Percentiles rank a stretch among this genome's conserved stretches.
These are phyloP conservation scores for Embiotoca jacksoni DNA, from an alignment of 2,113 vertebrate genomes.

Conservation along the genomic window DNA sequence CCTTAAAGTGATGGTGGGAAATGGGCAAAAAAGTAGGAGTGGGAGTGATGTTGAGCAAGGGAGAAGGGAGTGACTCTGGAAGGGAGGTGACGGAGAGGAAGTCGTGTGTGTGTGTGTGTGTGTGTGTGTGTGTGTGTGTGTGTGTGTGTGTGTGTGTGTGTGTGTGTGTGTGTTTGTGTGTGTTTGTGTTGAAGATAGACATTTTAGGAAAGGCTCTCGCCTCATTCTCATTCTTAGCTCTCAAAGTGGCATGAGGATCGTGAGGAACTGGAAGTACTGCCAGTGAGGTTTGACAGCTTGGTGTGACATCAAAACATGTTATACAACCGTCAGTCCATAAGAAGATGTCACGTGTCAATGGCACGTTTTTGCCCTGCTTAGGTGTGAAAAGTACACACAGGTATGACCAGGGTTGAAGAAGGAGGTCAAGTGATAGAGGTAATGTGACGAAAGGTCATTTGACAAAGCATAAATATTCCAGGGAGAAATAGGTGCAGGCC, in stretches of 20 bases:
- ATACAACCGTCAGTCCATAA: too few relatives aligned
- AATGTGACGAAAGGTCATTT: too few relatives aligned
- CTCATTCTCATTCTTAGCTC: background rate
- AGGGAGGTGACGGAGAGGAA: slow-evolving; percentile 6
- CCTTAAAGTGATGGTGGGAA: slow-evolving; percentile 69
- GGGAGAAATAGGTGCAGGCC: slow-evolving; percentile 21
- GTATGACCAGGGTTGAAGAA: too few relatives aligned
- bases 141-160: background rate
- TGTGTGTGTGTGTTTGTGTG: slow-evolving; percentile 21
- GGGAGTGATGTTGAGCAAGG: slow-evolving; percentile 22
- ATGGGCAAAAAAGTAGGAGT: slow-evolving; percentile 39
- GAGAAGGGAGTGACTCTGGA: slow-evolving; percentile 32
- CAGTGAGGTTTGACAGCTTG: too few relatives aligned
- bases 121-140: background rate
- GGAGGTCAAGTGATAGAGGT: too few relatives aligned
- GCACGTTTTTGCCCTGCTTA: too few relatives aligned
- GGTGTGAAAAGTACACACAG: too few relatives aligned
- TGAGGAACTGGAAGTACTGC: too few relatives aligned
- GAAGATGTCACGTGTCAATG: too few relatives aligned
- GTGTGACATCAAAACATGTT: too few relatives aligned
- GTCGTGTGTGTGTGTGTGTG: background rate
- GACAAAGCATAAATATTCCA: too few relatives aligned
- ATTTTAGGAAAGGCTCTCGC: slow-evolving; percentile 14
- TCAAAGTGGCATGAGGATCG: background rate
- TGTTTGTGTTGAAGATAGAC: slow-evolving; percentile 13